These are phyloP conservation scores for Heteromurus nitidus DNA, from an alignment of 2,888 invertebrate species.

Conservation along the genomic window DNA sequence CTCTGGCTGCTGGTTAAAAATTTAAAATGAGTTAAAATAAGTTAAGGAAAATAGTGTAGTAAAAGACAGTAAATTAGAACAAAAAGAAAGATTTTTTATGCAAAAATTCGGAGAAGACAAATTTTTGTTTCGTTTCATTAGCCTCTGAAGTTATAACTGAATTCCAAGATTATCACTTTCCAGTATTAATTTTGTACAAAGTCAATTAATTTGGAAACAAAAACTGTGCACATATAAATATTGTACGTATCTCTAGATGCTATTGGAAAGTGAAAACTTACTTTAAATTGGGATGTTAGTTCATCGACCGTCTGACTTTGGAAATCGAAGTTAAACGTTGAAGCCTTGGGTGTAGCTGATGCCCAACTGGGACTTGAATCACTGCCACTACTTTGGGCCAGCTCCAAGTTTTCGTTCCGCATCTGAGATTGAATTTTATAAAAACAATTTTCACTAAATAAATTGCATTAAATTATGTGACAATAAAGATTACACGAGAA, in stretches of 20 bases:
- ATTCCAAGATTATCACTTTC: background rate
- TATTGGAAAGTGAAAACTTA: slow-evolving; percentile 29
- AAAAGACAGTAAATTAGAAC: too few relatives aligned
- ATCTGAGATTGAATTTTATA: too few relatives aligned
- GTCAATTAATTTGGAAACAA: too few relatives aligned
- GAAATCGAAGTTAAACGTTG: slow-evolving; percentile 71
- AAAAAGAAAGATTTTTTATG: too few relatives aligned
- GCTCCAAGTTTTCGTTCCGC: slow-evolving; percentile 72
- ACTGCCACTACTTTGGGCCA: slow-evolving; percentile 72
- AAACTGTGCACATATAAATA: too few relatives aligned
- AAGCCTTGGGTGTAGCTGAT: slow-evolving; percentile 64
- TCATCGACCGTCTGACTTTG: slow-evolving; percentile 67
- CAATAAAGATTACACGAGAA: too few relatives aligned
- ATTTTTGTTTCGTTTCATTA: background rate
- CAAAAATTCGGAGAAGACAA: background rate
- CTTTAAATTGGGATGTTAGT: slow-evolving; percentile 68
- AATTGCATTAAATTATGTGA: too few relatives aligned
- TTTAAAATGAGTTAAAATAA: too few relatives aligned
- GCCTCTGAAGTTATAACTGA: background rate
- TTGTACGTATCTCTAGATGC: background rate
- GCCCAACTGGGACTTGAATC: slow-evolving; percentile 70
- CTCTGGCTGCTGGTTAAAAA: too few relatives aligned
- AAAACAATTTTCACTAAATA: too few relatives aligned
- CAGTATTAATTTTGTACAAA: too few relatives aligned
- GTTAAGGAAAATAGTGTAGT: too few relatives aligned